A percentile compares a stretch with the other conserved stretches of the same genome.
These are phyloP conservation scores for Platerodrilus igneus DNA, from an alignment of 2,888 invertebrate genomes.

Conservation along the genomic window DNA sequence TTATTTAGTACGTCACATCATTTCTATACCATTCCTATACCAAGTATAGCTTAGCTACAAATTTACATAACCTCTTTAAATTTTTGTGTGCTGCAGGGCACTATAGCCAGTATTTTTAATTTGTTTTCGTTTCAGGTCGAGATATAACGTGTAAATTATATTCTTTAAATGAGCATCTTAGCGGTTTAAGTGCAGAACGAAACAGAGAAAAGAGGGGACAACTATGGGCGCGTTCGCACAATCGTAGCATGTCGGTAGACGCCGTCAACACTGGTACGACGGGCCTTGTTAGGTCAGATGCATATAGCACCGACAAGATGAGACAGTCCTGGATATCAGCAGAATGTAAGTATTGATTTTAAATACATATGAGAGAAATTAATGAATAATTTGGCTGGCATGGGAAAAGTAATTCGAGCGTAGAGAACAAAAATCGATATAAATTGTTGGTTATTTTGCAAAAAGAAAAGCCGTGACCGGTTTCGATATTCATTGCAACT, in stretches of 20 bases:
- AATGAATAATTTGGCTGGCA: no score
- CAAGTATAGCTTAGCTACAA: no score
- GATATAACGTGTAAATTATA: conserved; percentile 83
- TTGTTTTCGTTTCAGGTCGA: conserved; percentile 54
- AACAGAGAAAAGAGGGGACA: conserved; percentile 42
- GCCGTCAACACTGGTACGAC: conserved; percentile 74
- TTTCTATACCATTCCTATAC: no score
- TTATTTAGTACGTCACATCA: no score
- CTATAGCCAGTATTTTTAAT: no score
- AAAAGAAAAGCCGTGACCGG: no score
- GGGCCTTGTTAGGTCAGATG: conserved; percentile 65
- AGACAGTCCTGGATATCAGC: conserved; percentile 47
- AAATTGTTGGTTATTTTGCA: no score
- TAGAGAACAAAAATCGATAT: no score
- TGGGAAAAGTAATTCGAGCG: no score
- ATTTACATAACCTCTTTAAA: no score
- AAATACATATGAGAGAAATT: neutral
- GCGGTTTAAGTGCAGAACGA: conserved; percentile 49
- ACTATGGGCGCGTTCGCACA: conserved; percentile 51
- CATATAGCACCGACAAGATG: conserved; percentile 53
- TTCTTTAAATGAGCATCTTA: conserved; percentile 71
- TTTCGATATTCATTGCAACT: no score
- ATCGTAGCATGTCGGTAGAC: conserved; percentile 70
- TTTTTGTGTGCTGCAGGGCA: no score
- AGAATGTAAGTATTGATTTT: conserved; percentile 43